phyloP scores from a whole-genome alignment of 1,140 invertebrate genomes.

The Helicoverpa zea region DNA sequence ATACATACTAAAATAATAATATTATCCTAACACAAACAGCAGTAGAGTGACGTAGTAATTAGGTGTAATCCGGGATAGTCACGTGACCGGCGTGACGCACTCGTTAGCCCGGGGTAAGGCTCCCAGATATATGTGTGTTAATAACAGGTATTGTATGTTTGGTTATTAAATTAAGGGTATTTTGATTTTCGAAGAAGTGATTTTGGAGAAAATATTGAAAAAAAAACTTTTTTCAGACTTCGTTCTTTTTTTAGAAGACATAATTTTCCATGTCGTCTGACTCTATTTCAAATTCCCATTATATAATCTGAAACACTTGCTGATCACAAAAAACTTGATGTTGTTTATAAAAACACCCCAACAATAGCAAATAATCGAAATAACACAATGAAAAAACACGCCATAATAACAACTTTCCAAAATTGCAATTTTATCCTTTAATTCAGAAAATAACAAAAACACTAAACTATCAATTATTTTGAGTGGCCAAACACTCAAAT shows the following conservation, averaged over 20 bases:
- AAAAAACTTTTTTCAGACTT: too few relatives aligned
- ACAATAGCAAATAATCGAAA: background rate
- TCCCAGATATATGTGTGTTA: background rate
- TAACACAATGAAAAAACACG: background rate
- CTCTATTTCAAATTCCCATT: too few relatives aligned
- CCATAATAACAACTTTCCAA: conserved; percentile 18
- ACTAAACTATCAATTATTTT: conserved; percentile 60
- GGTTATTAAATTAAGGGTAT: conserved; percentile 3
- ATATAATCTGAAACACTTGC: too few relatives aligned
- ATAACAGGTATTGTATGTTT: conserved; percentile 17
- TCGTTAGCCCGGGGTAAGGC: conserved; percentile 5
- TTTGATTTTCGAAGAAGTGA: background rate
- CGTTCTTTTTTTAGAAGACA: too few relatives aligned
- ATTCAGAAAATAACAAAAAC: conserved; percentile 23
- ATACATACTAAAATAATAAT: conserved; percentile 18
- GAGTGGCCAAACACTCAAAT: conserved; percentile 52
- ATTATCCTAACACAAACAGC: conserved; percentile 19
- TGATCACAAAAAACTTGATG: too few relatives aligned
- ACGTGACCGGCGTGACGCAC: conserved; percentile 15
- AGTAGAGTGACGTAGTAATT: conserved; percentile 27
- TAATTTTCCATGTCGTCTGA: too few relatives aligned
- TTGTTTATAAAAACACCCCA: background rate
- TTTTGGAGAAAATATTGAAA: too few relatives aligned
- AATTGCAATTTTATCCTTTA: conserved; percentile 40
- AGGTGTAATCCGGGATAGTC: conserved; percentile 15